These are phyloP conservation scores for Trididemnum miniatum DNA, from an alignment of 23 tunicate genomes.

Conservation along the genomic window DNA sequence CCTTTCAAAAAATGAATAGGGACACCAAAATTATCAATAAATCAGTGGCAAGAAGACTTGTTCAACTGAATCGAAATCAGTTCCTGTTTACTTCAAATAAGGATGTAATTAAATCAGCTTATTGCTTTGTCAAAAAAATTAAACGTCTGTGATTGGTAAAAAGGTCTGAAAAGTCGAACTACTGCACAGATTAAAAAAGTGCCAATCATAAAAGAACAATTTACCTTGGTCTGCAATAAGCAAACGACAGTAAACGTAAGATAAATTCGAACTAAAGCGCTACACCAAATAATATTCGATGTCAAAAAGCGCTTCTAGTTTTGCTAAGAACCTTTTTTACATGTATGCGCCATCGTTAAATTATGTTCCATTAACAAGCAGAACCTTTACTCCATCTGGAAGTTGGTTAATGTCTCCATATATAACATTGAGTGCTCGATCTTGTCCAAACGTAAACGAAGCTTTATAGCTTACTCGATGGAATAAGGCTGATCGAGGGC, in stretches of 20 bases:
- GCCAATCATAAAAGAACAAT: not conserved
- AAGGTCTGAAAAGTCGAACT: not conserved
- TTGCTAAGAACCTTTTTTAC: not conserved
- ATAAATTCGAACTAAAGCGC: too few relatives aligned
- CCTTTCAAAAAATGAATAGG: too few relatives aligned
- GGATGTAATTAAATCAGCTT: not conserved
- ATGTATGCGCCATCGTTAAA: not conserved
- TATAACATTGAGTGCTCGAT: constrained; percentile 37
- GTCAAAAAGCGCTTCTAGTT: not conserved
- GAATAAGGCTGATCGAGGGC: constrained; percentile 23
- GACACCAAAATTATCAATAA: too few relatives aligned
- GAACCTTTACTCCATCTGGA: constrained; percentile 51
- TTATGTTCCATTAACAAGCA: not conserved
- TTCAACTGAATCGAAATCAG: too few relatives aligned
- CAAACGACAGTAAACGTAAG: too few relatives aligned
- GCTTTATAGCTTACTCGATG: constrained; percentile 29
- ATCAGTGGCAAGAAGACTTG: too few relatives aligned
- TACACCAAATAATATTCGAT: too few relatives aligned
- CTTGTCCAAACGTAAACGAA: constrained; percentile 14
- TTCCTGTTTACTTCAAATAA: too few relatives aligned
- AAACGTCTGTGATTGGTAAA: not conserved
- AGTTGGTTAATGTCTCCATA: constrained; percentile 56
- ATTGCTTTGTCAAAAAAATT: not conserved
- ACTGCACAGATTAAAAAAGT: not conserved
- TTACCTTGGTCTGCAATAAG: too few relatives aligned